phyloP scores from a whole-genome alignment of 2,888 invertebrate genomes.

The Odontothrips loti region DNA sequence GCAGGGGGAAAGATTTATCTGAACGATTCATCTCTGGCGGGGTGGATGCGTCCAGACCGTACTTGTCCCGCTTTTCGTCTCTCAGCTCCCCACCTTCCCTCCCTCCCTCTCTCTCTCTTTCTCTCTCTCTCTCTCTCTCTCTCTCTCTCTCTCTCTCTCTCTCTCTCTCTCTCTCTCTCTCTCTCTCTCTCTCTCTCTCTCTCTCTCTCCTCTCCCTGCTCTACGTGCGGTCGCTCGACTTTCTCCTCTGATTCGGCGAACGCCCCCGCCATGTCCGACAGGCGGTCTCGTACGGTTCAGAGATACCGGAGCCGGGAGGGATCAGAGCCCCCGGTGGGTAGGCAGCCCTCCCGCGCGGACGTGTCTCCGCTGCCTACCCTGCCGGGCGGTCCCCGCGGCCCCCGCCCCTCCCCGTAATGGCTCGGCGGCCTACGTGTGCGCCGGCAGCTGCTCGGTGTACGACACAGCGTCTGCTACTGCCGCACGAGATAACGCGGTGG shows the following conservation, averaged over 20 bases:
- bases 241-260: neutral
- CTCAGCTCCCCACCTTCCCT: neutral
- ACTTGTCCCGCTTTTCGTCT: neutral
- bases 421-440: too few relatives aligned
- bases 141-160: too few relatives aligned
- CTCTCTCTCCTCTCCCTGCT: neutral
- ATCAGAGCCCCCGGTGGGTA: neutral
- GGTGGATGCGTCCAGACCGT: neutral
- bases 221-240: neutral
- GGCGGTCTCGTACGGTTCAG: neutral
- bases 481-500: too few relatives aligned
- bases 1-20: neutral
- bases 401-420: too few relatives aligned
- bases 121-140: too few relatives aligned
- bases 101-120: neutral
- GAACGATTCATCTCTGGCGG: conserved; percentile 5
- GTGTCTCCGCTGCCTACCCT: neutral
- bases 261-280: too few relatives aligned
- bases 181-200: neutral
- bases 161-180: too few relatives aligned
- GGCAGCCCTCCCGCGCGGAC: neutral
- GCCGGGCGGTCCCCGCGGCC: neutral
- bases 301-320: neutral
- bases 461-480: too few relatives aligned
- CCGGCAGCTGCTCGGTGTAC: too few relatives aligned